Evolutionary conservation across 2,113 vertebrate species (phyloP).

Genomic region (Ranitomeya variabilis): DNA sequence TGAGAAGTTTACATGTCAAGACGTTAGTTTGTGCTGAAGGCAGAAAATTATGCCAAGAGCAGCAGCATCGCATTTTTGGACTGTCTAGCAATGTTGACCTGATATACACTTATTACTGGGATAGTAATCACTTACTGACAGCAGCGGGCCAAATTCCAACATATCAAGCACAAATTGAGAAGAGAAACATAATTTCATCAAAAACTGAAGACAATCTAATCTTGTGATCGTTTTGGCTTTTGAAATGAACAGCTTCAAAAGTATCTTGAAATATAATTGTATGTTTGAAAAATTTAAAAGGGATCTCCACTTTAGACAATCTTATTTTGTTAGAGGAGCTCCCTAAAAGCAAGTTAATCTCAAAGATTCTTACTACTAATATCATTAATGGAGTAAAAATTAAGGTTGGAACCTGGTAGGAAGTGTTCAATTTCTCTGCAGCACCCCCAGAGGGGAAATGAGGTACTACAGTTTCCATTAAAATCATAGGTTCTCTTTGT

Average conservation of each 20-base stretch:
- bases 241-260: conserved; percentile 64
- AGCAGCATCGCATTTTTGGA: background rate
- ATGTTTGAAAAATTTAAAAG: no score
- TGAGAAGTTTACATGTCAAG: conserved; percentile 30
- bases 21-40: conserved; percentile 44
- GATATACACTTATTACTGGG: background rate
- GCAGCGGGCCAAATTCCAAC: background rate
- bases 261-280: background rate
- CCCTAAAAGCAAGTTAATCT: no score
- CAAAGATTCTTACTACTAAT: background rate
- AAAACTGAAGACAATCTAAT: background rate
- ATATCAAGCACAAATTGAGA: conserved; percentile 2
- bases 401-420: background rate
- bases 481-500: background rate
- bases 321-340: no score
- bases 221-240: background rate
- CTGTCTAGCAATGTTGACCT: background rate
- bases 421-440: background rate
- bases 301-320: no score
- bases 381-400: background rate
- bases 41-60: conserved; percentile 19
- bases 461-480: background rate
- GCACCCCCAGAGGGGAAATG: background rate
- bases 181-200: background rate
- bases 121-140: background rate